Conservation (phyloP, 2,113 vertebrate genomes). For the Clarias magur region DNA sequence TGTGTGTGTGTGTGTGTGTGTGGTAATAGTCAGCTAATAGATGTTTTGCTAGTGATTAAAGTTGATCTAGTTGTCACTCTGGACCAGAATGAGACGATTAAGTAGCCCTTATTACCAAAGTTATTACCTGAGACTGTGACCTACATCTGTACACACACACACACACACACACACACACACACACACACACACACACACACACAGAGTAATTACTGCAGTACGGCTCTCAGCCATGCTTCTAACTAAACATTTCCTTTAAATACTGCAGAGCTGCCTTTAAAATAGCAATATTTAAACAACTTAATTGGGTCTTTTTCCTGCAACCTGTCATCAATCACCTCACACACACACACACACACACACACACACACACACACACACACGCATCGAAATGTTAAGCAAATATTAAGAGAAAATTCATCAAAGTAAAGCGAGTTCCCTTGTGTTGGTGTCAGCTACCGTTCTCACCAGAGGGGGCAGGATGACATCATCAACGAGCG, state of each 20-base stretch:
- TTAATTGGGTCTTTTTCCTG: conserved; percentile 48
- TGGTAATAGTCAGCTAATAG: conserved; percentile 55
- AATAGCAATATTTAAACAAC: conserved; percentile 47
- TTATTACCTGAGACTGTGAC: conserved; percentile 52
- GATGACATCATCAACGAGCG: conserved; percentile 8
- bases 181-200: conserved; percentile 29
- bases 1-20: conserved; percentile 37
- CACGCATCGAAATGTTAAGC: neutral
- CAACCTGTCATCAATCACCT: conserved; percentile 22
- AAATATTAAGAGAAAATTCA: conserved; percentile 9
- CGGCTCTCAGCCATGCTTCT: conserved; percentile 6
- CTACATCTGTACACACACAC: conserved; percentile 17
- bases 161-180: conserved; percentile 23
- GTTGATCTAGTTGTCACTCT: conserved; percentile 55
- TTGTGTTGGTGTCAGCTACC: neutral
- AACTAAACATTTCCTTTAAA: conserved; percentile 53
- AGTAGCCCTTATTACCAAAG: conserved; percentile 52
- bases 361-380: conserved; percentile 14
- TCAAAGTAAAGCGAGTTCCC: neutral
- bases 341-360: conserved; percentile 10
- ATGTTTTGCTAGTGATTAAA: conserved; percentile 59
- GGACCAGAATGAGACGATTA: conserved; percentile 48
- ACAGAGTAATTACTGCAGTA: conserved; percentile 34
- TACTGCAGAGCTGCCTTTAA: conserved; percentile 31
- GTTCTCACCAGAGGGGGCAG: neutral